Base-by-base conservation (phyloP, 2,113 vertebrate genomes). In the Dasyornis broadbenti region DNA sequence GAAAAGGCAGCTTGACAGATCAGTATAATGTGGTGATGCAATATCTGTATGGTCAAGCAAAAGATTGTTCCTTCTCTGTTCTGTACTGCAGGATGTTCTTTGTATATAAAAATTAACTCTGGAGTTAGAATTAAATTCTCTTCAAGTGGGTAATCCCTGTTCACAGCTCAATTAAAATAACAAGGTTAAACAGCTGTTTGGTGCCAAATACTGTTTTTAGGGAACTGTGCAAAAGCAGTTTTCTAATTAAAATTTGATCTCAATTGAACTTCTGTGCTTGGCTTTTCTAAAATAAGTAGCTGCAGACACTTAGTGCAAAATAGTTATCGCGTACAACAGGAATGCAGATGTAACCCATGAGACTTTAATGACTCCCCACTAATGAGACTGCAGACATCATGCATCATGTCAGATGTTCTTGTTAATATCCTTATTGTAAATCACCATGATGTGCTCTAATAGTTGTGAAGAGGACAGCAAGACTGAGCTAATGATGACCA, bases 351-450 rank as follows among this genome's bases (percentile, higher is more conserved):
- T 78, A 86, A 66, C 68, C 42, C 7, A 4, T 73, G 66, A n/a
- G 61, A 63, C 45, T 54, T 37, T 9, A 88, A 63, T 85, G 68
- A 35, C 47, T 81, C 16, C 27, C 17, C 37, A 4, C 10, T 78
- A 81, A 73, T 21, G 39, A 68, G 64, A 23, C 42, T 86, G 64
- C 68, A 82, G 82, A 30, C 17, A 22, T 52, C 45, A 54, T 72
- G n/a, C 45, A 49, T 91, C 35, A 5, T 15, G 63, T 86, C 66
- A 94, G 78, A 53, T 89, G 78, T 44, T 90, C 28, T 45, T 94
- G 57, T 79, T 91, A 65, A 53, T 77, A 53, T 83, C n/a, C 5
- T 44, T 49, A 4, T 28, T 83, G 69, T 73, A 83, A 89, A 72
- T 89, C 75, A 75, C 61, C 35, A 7, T 37, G 27, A 72, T 91